phyloP scores from a whole-genome alignment of 1,140 invertebrate genomes.

The Planococcus citri region DNA sequence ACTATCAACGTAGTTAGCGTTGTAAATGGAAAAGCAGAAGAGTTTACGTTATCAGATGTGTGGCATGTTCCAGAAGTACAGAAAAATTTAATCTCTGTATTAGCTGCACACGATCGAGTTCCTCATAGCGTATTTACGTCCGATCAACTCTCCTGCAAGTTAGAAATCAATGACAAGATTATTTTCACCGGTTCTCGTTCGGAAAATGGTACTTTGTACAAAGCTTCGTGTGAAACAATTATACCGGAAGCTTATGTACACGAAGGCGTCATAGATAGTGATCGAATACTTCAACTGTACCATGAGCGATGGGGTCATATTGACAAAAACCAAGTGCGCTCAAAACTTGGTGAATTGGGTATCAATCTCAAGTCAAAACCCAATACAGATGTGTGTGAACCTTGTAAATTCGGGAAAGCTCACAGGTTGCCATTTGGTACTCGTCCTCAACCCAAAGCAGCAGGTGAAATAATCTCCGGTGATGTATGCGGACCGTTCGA shows the following conservation, averaged over 20 bases:
- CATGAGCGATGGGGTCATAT: constrained; percentile 31
- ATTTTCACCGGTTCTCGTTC: constrained; percentile 27
- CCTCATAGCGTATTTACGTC: too few species aligned
- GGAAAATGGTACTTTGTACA: constrained; percentile 26
- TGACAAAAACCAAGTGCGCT: constrained; percentile 29
- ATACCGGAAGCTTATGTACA: constrained; percentile 22
- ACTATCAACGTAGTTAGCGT: constrained; percentile 27
- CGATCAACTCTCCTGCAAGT: too few species aligned
- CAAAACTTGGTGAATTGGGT: constrained; percentile 26
- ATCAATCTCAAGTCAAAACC: constrained; percentile 26
- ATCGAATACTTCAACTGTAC: constrained; percentile 28
- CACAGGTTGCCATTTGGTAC: constrained; percentile 31
- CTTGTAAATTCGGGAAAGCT: constrained; percentile 30
- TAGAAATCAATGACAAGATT: too few species aligned
- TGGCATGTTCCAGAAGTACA: constrained; percentile 31
- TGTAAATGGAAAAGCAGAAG: constrained; percentile 24
- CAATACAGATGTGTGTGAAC: constrained; percentile 30
- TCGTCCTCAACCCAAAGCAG: constrained; percentile 27
- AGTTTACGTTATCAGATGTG: constrained; percentile 28
- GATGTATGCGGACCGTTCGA: constrained; percentile 31
- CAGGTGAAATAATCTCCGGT: constrained; percentile 29
- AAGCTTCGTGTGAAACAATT: constrained; percentile 27
- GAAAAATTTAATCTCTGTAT: constrained; percentile 31
- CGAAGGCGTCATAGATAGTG: constrained; percentile 21
- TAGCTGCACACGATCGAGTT: constrained; percentile 30